Base-by-base conservation (phyloP, 1,140 invertebrate species). In the Gonioctena quinquepunctata region DNA sequence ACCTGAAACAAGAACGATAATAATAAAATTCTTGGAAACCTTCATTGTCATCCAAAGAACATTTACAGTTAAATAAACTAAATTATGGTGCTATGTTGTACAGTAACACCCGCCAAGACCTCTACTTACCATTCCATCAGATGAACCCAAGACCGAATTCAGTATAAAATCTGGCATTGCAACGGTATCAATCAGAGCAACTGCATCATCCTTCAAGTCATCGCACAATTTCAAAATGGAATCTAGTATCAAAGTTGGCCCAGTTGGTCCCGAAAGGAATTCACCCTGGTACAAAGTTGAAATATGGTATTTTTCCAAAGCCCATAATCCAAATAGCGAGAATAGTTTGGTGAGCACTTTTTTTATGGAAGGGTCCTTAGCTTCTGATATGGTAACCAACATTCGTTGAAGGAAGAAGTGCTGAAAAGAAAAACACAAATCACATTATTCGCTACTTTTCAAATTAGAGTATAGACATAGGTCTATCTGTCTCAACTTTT, bases 91-190 rank as follows among this genome's bases (percentile, higher is more conserved):
- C n/a, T n/a, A n/a, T n/a, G n/a, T n/a, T n/a, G n/a, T n/a, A n/a
- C n/a, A n/a, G n/a, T n/a, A n/a, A n/a, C n/a, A n/a, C n/a, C n/a
- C n/a, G n/a, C n/a, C n/a, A n/a, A 23, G 19, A 21, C 22, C 19
- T 11, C 22, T 54, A 67, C 73, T 78, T 79, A 90, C 89, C 83
- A 93, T 86, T 79, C 94, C 94, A 85, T 96, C 92, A 1, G 92
- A 89, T 76, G 87, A 85, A 56, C 93, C 94, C 11, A 96, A 84
- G 13, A 90, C 88, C 4, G 94, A 96, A 78, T 93, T 92, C 0
- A 96, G 80, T 74, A 93, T 89, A 80, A 93, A 96, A 86, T 98
- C 96, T 13, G 93, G 91, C 1, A 95, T 95, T 16, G 95, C 93
- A 66, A 97, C 87, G 1, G 90, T 89, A 86, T 98, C 96, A 1